Evolutionary conservation across 1,140 invertebrate species (phyloP), one percentile per base, ranked within the genome.

Genomic region (Elymnias hypermnestra): DNA sequence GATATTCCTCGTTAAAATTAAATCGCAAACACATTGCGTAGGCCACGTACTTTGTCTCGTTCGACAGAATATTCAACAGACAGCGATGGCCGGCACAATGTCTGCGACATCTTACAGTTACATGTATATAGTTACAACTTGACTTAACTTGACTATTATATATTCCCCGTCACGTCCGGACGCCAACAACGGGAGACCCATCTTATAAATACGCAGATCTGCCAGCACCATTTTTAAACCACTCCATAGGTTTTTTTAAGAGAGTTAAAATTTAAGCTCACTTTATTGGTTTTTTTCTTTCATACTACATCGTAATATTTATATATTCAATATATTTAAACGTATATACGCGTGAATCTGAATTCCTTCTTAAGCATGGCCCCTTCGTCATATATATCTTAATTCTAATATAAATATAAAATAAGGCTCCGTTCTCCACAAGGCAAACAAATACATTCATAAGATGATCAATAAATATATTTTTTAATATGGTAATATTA

Each of bases 211-310:
- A 72, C 55, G 70, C 73, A 83, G 78, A 83, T 83, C 78, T 79
- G 71, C 69, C 70, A 83, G 78, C 78, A 83, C 78, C 78, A 79
- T 70, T 56, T 57, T 57, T 63, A 59, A 57, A 69, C 50, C 63
- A 58, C 53, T 57, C 52, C 56, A 51, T 53, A 53, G 44, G 46
- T 50, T 50, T 38, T 38, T 46, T 49, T 41, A 60, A 19, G 18
- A 9, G 12, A 42, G 26, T 21, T 39, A 37, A 42, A 49, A 41
- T 43, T 25, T 58, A 67, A 64, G 63, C 57, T 64, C 63, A 49
- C 45, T 47, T 29, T 33, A 17, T 36, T 39, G 38, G n/a, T n/a
- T n/a, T 51, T 42, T 58, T 37, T 25, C 22, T 46, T 50, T 36
- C 44, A 49, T 44, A 44, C 41, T 35, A 38, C 18, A 17, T 14